These are phyloP conservation scores for Ptilodon capucinus DNA, from an alignment of 2,888 invertebrate species.

Conservation along the genomic window DNA sequence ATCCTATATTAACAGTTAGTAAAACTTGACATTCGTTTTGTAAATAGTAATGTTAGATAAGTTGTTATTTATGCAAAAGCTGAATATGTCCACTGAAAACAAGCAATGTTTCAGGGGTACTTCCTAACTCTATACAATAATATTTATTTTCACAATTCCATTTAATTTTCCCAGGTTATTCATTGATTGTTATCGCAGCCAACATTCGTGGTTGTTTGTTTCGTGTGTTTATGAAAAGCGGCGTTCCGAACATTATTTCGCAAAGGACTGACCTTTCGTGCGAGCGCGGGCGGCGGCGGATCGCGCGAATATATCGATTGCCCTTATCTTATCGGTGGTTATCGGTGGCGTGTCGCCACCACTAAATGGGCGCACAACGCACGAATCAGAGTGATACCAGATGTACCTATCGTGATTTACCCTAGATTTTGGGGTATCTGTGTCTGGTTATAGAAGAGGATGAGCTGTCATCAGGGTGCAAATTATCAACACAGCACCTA, in stretches of 20 bases:
- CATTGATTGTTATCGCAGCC: slow-evolving; percentile 31
- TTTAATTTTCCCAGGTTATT: neutral
- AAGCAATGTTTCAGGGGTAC: neutral
- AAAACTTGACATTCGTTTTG: too few relatives aligned
- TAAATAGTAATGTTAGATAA: too few relatives aligned
- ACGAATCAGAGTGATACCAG: slow-evolving; percentile 42
- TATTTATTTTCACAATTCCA: neutral
- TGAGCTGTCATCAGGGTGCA: too few relatives aligned
- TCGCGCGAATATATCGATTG: slow-evolving; percentile 77
- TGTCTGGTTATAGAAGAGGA: too few relatives aligned
- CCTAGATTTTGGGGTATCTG: neutral
- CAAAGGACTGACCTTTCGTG: slow-evolving; percentile 77
- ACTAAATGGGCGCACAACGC: slow-evolving; percentile 58
- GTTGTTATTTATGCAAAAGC: too few relatives aligned
- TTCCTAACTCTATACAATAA: neutral
- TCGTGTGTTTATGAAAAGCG: slow-evolving; percentile 42
- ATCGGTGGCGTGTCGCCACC: slow-evolving; percentile 72
- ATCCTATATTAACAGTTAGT: too few relatives aligned
- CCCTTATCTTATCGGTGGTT: slow-evolving; percentile 63
- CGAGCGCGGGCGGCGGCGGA: slow-evolving; percentile 50
- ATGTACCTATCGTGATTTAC: neutral
- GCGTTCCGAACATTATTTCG: slow-evolving; percentile 61
- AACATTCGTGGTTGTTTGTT: slow-evolving; percentile 38
- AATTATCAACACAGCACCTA: too few relatives aligned
- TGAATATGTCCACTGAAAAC: neutral